phyloP scores from a whole-genome alignment of 1,140 invertebrate species.

The Zaprionus ornatus region DNA sequence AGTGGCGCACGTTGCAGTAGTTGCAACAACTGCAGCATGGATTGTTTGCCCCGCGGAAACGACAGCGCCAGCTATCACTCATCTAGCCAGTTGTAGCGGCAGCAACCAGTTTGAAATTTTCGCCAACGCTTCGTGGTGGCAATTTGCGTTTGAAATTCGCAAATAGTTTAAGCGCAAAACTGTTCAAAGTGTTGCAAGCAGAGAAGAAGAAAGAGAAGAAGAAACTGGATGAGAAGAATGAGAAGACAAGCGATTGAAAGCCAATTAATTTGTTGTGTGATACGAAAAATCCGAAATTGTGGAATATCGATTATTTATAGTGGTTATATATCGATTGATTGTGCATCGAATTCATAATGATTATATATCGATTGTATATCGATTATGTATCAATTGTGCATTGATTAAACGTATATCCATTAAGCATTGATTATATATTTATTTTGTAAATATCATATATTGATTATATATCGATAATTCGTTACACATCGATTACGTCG shows the following conservation, averaged over 20 bases:
- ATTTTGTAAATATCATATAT: too few species aligned
- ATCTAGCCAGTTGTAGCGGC: neutral
- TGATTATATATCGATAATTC: too few species aligned
- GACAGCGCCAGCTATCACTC: neutral
- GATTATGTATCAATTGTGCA: too few species aligned
- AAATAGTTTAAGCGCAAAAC: constrained; percentile 17
- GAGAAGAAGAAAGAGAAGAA: neutral
- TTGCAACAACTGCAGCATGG: neutral
- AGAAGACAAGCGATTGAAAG: neutral
- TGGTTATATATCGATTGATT: too few species aligned
- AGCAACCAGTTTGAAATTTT: neutral
- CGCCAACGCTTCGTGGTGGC: neutral
- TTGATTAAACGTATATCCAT: too few species aligned
- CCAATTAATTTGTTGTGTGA: too few species aligned
- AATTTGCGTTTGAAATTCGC: constrained; percentile 29
- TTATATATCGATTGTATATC: too few species aligned
- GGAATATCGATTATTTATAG: neutral
- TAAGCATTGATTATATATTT: too few species aligned
- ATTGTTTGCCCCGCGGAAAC: neutral
- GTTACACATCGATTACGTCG: too few species aligned
- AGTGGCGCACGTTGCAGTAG: neutral
- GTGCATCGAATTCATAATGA: too few species aligned
- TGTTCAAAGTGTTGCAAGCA: neutral
- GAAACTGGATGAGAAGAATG: too few species aligned
- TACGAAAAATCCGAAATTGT: neutral